Evolutionary conservation across 2,888 invertebrate species (phyloP).

Genomic region (Halictus ligatus): DNA sequence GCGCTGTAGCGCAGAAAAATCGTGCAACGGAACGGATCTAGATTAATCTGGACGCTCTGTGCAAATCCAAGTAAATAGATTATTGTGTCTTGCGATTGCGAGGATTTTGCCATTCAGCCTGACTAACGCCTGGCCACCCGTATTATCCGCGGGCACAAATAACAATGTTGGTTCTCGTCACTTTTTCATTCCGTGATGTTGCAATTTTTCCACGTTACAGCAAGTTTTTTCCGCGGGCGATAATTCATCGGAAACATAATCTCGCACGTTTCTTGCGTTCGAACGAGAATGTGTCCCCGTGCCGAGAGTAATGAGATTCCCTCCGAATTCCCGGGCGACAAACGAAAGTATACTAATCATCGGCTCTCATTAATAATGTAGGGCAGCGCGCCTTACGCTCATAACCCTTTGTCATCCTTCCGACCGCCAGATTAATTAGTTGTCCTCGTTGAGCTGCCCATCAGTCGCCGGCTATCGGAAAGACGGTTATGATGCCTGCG

Average conservation of each 20-base stretch:
- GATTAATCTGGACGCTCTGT: not conserved
- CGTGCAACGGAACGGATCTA: not conserved
- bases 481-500: constrained; percentile 42
- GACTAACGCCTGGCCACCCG: too few species aligned
- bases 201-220: not conserved
- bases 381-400: constrained; percentile 21
- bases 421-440: constrained; percentile 60
- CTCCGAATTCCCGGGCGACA: not conserved
- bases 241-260: not conserved
- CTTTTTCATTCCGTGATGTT: not conserved
- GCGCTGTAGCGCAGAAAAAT: not conserved
- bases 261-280: not conserved
- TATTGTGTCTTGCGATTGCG: not conserved
- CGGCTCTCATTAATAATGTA: constrained; percentile 52
- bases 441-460: constrained; percentile 35
- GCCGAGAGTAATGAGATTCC: not conserved
- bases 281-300: not conserved
- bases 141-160: not conserved
- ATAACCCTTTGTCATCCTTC: constrained; percentile 51
- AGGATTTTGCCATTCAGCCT: not conserved
- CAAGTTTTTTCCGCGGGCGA: not conserved
- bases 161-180: not conserved
- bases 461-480: constrained; percentile 25
- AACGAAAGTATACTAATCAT: constrained; percentile 14
- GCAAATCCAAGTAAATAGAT: not conserved